phyloP scores from a whole-genome alignment of 35 echinoderm and acorn worm species.

The Heliocidaris erythrogramma region DNA sequence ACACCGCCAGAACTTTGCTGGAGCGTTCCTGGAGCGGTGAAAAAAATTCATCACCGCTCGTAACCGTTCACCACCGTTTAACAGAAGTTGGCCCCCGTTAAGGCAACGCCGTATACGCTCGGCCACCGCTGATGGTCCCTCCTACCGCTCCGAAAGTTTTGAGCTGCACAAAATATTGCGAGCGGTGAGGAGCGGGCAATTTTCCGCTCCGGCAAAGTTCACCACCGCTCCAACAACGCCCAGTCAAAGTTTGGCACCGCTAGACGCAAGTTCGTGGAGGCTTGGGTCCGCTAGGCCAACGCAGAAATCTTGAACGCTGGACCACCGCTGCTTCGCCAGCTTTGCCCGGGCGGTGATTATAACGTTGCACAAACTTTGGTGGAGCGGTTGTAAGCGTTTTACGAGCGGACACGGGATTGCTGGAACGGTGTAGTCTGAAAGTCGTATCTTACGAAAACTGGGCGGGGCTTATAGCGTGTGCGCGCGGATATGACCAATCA shows the following conservation, averaged over 20 bases:
- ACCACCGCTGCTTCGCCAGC: slow-evolving; percentile 27
- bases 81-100: slow-evolving; percentile 37
- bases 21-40: background rate
- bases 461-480: no score
- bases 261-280: slow-evolving; percentile 39
- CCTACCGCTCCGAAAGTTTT: slow-evolving; percentile 15
- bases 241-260: slow-evolving; percentile 36
- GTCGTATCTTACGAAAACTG: no score
- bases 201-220: slow-evolving; percentile 22
- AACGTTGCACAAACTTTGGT: slow-evolving; percentile 35
- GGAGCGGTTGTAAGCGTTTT: slow-evolving; percentile 37
- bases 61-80: slow-evolving; percentile 32
- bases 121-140: slow-evolving; percentile 26
- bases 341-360: slow-evolving; percentile 32
- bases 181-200: slow-evolving; percentile 20
- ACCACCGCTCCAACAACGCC: slow-evolving; percentile 33
- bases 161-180: slow-evolving; percentile 39
- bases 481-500: no score
- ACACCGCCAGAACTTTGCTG: background rate
- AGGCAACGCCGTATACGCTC: slow-evolving; percentile 38
- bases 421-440: background rate
- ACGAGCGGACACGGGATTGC: slow-evolving; percentile 39
- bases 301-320: slow-evolving; percentile 40
- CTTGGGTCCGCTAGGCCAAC: slow-evolving; percentile 35
- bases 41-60: slow-evolving; percentile 39